These are phyloP conservation scores for Trachelus iudaicus DNA, from an alignment of 2,888 invertebrate species.

Conservation along the genomic window DNA sequence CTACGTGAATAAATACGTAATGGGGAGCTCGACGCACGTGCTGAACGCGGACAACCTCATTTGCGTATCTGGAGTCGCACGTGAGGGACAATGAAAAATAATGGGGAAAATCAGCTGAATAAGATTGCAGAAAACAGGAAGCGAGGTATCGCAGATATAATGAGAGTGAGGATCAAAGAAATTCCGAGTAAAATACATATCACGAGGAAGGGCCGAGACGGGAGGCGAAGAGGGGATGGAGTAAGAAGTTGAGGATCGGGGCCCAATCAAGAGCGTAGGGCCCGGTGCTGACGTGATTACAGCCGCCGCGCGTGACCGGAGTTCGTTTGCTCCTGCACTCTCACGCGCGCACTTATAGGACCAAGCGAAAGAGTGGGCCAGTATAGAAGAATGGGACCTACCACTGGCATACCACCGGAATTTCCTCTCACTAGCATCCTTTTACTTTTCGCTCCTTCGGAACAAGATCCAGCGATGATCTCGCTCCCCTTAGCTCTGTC, in stretches of 20 bases:
- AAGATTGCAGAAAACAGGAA: conserved; percentile 11
- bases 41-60: conserved; percentile 62
- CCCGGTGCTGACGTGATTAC: conserved; percentile 59
- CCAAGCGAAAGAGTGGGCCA: too few species aligned
- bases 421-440: too few species aligned
- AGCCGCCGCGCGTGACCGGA: conserved; percentile 60
- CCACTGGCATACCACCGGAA: too few species aligned
- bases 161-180: conserved; percentile 2
- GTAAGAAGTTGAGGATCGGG: conserved; percentile 16
- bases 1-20: too few species aligned
- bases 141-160: conserved; percentile 7
- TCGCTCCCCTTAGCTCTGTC: too few species aligned
- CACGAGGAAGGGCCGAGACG: conserved; percentile 13
- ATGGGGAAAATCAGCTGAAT: not conserved
- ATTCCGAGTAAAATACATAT: conserved; percentile 5
- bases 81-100: conserved; percentile 23
- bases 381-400: too few species aligned
- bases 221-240: conserved; percentile 8
- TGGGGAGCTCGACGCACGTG: conserved; percentile 42
- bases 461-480: too few species aligned
- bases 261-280: conserved; percentile 57
- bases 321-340: conserved; percentile 42
- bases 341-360: not conserved
- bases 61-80: conserved; percentile 59
- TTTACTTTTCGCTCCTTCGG: too few species aligned